Base-by-base conservation (phyloP, 2,888 invertebrate genomes). In the Cyclophora punctaria region DNA sequence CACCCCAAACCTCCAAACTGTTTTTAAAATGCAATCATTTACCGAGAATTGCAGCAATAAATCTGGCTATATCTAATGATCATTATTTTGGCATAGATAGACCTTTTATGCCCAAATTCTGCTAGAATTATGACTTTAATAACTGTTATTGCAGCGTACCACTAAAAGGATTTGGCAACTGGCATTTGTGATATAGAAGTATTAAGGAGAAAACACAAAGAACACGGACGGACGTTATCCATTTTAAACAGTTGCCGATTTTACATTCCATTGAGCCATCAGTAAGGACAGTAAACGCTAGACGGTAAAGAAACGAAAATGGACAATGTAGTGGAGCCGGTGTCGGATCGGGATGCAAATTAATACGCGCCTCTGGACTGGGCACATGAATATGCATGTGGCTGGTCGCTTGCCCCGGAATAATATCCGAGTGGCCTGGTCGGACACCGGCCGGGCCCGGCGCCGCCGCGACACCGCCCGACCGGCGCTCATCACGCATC, bases 331-430 rank as follows among this genome's bases (percentile, higher is more conserved):
- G 75, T 70, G 67, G 66, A 71, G 71, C 70, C 66, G 63, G 74
- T 69, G 73, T 70, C 57, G 75, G 80, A 82, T 80, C 78, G 77
- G 69, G 71, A 88, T 88, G 86, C 81, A 87, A 88, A 87, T 88
- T 82, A 85, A 86, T 86, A 87, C 83, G 80, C 80, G 85, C 72
- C 76, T 80, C 78, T 72, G 80, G 79, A 80, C 77, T 75, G 74
- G 68, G 68, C 67, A 62, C 77, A 86, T 87, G 86, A 87, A 88
- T 88, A 88, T 88, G 83, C 84, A 88, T 85, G 77, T 67, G 55
- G 62, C 33, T 65, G 71, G 67, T 68, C 71, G 69, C 67, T 71
- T 69, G 78, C 73, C 67, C 71, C 78, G 75, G 82, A 75, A 84
- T 84, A 83, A 85, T 84, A 80, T 80, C 78, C 69, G 69, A 75